Evolutionary conservation across 1,140 invertebrate genomes (phyloP).

Genomic region (Drosophila ambigua): DNA sequence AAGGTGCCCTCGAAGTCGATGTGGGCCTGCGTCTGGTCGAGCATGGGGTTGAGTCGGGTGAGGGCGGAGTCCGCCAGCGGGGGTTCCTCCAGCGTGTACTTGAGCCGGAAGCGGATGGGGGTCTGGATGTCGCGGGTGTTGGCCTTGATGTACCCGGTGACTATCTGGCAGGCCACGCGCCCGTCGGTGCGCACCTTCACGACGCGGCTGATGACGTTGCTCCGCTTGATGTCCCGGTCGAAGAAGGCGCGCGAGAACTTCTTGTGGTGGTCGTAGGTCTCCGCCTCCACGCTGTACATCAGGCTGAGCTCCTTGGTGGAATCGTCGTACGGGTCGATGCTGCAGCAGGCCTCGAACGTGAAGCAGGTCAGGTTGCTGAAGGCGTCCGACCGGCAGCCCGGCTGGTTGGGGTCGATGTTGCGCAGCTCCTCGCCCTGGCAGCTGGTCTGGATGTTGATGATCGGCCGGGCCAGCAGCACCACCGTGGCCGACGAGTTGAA

Average conservation of each 20-base stretch:
- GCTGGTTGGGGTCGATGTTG: constrained; percentile 92
- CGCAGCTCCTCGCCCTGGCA: constrained; percentile 85
- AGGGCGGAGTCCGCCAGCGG: constrained; percentile 88
- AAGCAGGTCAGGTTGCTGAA: constrained; percentile 91
- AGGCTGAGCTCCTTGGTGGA: constrained; percentile 85
- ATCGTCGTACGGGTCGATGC: constrained; percentile 88
- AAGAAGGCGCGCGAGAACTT: constrained; percentile 94
- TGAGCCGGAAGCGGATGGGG: constrained; percentile 93
- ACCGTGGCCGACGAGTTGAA: constrained; percentile 85
- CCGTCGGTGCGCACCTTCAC: constrained; percentile 86
- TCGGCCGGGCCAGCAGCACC: constrained; percentile 91
- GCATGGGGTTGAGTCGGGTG: constrained; percentile 91
- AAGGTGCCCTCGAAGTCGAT: constrained; percentile 93
- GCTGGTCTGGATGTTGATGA: constrained; percentile 92
- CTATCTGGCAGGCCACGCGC: constrained; percentile 87
- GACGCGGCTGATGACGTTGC: constrained; percentile 86
- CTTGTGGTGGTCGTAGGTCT: constrained; percentile 90
- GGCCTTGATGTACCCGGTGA: constrained; percentile 93
- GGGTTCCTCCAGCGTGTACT: constrained; percentile 90
- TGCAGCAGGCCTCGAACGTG: constrained; percentile 94
- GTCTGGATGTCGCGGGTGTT: constrained; percentile 93
- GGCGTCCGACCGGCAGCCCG: constrained; percentile 88
- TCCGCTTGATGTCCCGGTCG: constrained; percentile 84
- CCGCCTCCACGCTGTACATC: constrained; percentile 92
- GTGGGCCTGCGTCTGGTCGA: constrained; percentile 94